Conservation (phyloP, 2,888 invertebrate genomes). For the Dione vanillae region DNA sequence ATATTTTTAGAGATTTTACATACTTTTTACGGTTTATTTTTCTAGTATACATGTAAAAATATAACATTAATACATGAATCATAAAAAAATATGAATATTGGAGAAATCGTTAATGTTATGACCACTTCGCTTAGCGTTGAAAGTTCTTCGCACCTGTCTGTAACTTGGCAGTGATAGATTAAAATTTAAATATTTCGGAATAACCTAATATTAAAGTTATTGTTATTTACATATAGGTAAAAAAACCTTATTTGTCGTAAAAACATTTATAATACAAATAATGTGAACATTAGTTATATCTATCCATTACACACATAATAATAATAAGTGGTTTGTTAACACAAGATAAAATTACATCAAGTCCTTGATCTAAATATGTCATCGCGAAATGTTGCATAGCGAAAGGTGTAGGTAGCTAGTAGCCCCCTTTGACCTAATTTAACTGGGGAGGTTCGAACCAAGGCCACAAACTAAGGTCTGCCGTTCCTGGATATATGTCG, state of each 20-base stretch:
- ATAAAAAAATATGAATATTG: conserved; percentile 19
- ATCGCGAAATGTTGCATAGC: conserved; percentile 45
- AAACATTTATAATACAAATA: neutral
- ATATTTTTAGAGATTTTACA: neutral
- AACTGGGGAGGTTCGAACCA: conserved; percentile 62
- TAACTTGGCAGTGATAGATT: conserved; percentile 43
- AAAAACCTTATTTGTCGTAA: neutral
- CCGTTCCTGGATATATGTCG: conserved; percentile 10
- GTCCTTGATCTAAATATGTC: conserved; percentile 47
- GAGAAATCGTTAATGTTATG: conserved; percentile 41
- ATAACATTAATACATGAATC: conserved; percentile 3
- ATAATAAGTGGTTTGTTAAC: conserved; percentile 40
- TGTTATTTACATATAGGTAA: neutral
- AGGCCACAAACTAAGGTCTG: conserved; percentile 56
- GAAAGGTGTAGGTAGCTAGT: conserved; percentile 38
- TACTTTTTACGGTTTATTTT: neutral
- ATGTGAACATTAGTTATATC: conserved; percentile 24
- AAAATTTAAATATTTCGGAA: conserved; percentile 33
- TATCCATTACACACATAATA: conserved; percentile 24
- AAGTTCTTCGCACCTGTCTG: conserved; percentile 44
- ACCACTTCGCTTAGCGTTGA: conserved; percentile 42
- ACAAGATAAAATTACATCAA: conserved; percentile 45
- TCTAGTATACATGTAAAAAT: neutral
- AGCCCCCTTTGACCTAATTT: conserved; percentile 54
- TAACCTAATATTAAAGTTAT: conserved; percentile 9